These are phyloP conservation scores for Opisthocomus hoazin DNA, from an alignment of 2,113 vertebrate genomes.

Conservation along the genomic window DNA sequence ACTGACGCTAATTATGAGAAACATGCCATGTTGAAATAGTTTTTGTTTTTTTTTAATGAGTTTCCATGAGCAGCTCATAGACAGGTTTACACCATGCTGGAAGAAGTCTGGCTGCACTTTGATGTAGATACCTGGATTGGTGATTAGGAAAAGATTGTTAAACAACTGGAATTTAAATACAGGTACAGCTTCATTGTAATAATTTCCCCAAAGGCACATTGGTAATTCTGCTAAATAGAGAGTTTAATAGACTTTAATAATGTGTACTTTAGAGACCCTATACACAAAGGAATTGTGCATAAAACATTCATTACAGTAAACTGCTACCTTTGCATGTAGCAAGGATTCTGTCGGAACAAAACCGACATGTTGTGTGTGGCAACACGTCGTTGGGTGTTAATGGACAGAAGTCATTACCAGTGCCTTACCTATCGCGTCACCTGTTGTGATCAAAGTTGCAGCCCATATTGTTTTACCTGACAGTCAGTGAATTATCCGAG, in stretches of 20 bases:
- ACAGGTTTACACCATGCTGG: slow-evolving; percentile 8
- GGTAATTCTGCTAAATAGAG: slow-evolving; percentile 78
- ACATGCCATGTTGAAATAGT: not conserved
- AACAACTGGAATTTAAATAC: slow-evolving; percentile 76
- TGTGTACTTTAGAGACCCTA: slow-evolving; percentile 72
- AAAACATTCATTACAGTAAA: slow-evolving; percentile 76
- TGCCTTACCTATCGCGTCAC: slow-evolving; percentile 3
- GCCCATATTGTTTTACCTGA: not conserved
- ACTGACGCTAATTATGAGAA: not conserved
- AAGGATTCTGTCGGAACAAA: slow-evolving; percentile 56
- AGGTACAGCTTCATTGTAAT: slow-evolving; percentile 62
- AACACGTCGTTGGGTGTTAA: not conserved
- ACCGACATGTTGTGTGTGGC: not conserved
- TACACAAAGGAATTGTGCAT: slow-evolving; percentile 74
- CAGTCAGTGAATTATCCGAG: not conserved
- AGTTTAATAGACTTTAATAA: slow-evolving; percentile 78
- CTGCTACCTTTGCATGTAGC: slow-evolving; percentile 71
- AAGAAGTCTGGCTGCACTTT: slow-evolving; percentile 61
- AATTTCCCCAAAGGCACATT: slow-evolving; percentile 72
- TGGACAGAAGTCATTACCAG: not conserved
- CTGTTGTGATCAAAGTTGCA: slow-evolving; percentile 11
- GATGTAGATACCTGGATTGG: slow-evolving; percentile 60
- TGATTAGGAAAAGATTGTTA: slow-evolving; percentile 68
- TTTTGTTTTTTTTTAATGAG: not conserved
- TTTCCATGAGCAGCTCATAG: slow-evolving; percentile 40